Percentiles rank a stretch among this genome's conserved stretches.
These are phyloP conservation scores for Gulo gulo DNA, from an alignment of 2,113 vertebrate species.

Conservation along the genomic window DNA sequence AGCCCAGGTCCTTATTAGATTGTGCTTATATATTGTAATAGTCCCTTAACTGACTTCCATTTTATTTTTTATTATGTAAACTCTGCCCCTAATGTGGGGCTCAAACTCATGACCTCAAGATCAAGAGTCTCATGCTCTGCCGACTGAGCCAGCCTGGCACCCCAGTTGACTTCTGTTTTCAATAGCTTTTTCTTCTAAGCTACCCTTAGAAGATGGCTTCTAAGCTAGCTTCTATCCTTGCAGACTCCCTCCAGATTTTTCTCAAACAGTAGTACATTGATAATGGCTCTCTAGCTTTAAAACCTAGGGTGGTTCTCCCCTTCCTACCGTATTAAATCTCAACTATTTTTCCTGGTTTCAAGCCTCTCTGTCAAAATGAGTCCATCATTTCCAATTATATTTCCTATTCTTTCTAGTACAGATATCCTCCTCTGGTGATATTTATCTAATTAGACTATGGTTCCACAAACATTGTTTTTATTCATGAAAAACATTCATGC, in stretches of 20 bases:
- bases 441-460: neutral
- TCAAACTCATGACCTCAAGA: neutral
- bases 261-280: neutral
- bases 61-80: neutral
- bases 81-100: neutral
- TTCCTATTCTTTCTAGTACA: neutral
- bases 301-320: neutral
- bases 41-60: neutral
- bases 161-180: neutral
- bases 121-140: neutral
- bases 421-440: neutral
- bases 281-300: neutral
- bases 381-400: neutral
- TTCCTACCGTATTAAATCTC: neutral
- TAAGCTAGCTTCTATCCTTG: neutral
- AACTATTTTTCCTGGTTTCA: slow-evolving; percentile 9
- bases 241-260: neutral
- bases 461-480: neutral
- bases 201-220: neutral
- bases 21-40: neutral
- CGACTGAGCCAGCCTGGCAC: neutral
- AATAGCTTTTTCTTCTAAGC: neutral
- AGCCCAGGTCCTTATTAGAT: neutral
- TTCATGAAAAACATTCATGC: neutral
- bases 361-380: neutral